A percentile compares a stretch with the other conserved stretches of the same genome.
Evolutionary conservation across 2,113 vertebrate genomes (phyloP).

Genomic region (Otis tarda): DNA sequence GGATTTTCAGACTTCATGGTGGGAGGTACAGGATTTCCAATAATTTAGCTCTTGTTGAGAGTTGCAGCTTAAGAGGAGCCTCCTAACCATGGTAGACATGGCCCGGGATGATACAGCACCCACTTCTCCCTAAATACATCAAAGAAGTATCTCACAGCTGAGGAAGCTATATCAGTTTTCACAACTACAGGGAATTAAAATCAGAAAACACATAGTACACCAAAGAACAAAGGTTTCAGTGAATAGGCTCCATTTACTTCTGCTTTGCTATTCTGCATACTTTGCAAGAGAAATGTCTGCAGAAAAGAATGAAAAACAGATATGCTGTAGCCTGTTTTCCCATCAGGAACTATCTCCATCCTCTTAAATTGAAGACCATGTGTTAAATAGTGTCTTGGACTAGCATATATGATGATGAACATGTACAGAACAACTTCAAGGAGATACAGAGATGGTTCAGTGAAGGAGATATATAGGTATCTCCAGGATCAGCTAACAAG

Average conservation of each 20-base stretch:
- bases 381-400: not conserved
- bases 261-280: not conserved
- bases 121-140: not conserved
- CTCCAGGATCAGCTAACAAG: fast-evolving
- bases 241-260: not conserved
- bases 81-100: not conserved
- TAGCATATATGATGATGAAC: not conserved
- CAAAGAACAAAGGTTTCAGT: not conserved
- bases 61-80: not conserved
- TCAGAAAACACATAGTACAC: not conserved
- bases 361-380: not conserved
- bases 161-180: not conserved
- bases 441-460: not conserved
- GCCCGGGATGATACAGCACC: not conserved
- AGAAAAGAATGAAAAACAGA: not conserved
- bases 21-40: not conserved
- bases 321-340: not conserved
- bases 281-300: not conserved
- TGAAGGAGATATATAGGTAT: not conserved
- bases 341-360: not conserved
- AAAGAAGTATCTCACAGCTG: not conserved
- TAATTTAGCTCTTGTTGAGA: not conserved
- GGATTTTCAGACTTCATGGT: not conserved
- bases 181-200: not conserved
- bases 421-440: not conserved